Evolutionary conservation across 2,113 vertebrate species (phyloP).

Genomic region (Nematolebias whitei): DNA sequence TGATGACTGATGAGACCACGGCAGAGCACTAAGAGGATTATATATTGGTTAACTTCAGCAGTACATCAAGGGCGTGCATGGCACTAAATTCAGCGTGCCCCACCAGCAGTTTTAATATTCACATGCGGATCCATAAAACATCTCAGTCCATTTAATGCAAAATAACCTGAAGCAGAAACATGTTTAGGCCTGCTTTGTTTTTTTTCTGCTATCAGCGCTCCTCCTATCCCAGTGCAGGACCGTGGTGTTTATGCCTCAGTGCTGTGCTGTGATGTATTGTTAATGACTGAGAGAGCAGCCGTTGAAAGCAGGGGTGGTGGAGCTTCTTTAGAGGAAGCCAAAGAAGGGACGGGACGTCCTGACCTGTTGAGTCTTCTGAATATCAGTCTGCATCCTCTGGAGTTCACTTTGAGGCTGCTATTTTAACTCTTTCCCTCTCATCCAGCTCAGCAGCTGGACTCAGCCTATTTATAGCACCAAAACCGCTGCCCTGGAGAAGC

Average conservation of each 20-base stretch:
- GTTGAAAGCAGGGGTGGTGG: slow-evolving; percentile 47
- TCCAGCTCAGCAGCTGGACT: slow-evolving; percentile 71
- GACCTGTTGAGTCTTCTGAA: slow-evolving; percentile 63
- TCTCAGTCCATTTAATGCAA: slow-evolving; percentile 5
- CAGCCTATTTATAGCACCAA: slow-evolving; percentile 64
- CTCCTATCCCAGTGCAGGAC: slow-evolving; percentile 32
- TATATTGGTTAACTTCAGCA: slow-evolving; percentile 33
- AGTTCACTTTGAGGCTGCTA: slow-evolving; percentile 44
- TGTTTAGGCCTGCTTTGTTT: slow-evolving; percentile 11
- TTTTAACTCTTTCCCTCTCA: slow-evolving; percentile 46
- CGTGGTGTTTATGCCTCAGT: slow-evolving; percentile 44
- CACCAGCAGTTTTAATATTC: slow-evolving; percentile 23
- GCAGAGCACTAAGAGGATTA: slow-evolving; percentile 68
- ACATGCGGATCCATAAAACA: slow-evolving; percentile 5
- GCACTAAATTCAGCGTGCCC: slow-evolving; percentile 15
- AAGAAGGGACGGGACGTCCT: slow-evolving; percentile 57
- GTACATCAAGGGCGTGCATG: slow-evolving; percentile 31
- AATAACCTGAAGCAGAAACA: slow-evolving; percentile 8
- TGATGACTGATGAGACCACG: slow-evolving; percentile 50
- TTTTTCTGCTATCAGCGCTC: not conserved
- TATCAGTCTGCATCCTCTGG: slow-evolving; percentile 54
- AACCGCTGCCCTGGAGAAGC: slow-evolving; percentile 57
- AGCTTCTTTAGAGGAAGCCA: slow-evolving; percentile 54
- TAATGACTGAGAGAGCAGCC: slow-evolving; percentile 58
- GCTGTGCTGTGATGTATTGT: slow-evolving; percentile 65